Base-by-base conservation (phyloP, 2,888 invertebrate genomes). In the Nysson spinosus region DNA sequence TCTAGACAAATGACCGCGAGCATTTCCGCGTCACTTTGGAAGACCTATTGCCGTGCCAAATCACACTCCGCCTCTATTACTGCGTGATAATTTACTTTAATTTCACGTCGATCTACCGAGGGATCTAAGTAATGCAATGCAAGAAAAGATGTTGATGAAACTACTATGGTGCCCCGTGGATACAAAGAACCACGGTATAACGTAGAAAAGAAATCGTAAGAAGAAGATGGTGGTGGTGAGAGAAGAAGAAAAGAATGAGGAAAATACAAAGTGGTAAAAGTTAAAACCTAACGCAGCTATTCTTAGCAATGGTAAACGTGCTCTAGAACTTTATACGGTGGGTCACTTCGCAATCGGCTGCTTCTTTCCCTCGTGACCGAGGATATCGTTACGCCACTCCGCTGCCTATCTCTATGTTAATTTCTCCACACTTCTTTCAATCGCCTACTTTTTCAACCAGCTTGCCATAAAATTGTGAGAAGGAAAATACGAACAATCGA, bases 261-360 rank as follows among this genome's bases (percentile, higher is more conserved):
- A 22, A 19, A 24, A 14, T 24, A 5, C 11, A 28, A 24, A 28
- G 32, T 32, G 24, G 11, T 32, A 35, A 22, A 17, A 28, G 28
- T 51, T 44, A 28, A 20, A 40, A 28, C 14, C 22, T 47, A 54
- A 60, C 54, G 60, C 60, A 39, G 26, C 49, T 64, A 64, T 44
- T 54, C 42, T 47, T 39, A 47, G 39, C 39, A 60, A 47, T 16
- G 28, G 28, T 44, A 40, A 51, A 52, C 43, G 51, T 44, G 40
- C 40, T 43, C n/a, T n/a, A 22, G n/a, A 40, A 40, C 12, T 56
- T 47, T 37, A 28, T 44, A 57, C 44, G 22, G 42, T 43, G 30
- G 39, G 24, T 42, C 43, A 51, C 37, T 58, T 39, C 24, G 37
- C 35, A 58, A 58, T 52, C 51, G 46, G 19, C 35, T 40, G 26